phyloP scores from a whole-genome alignment of 2,888 invertebrate species.

The Dryobota labecula region DNA sequence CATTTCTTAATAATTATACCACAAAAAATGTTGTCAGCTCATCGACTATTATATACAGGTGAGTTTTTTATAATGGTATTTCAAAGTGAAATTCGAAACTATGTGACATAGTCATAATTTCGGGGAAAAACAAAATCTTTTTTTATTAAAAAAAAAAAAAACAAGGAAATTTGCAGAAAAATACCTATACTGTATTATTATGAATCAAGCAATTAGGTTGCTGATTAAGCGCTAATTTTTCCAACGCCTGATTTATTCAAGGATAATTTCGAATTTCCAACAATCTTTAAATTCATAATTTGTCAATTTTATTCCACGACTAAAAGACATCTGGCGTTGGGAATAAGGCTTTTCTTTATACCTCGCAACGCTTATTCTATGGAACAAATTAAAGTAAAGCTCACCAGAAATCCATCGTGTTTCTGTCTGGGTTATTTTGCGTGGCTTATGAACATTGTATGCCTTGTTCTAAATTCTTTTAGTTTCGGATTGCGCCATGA shows the following conservation, averaged over 20 bases:
- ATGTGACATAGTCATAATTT: not conserved
- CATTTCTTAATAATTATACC: conserved; percentile 50
- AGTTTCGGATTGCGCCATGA: not conserved
- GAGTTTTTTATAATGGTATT: conserved; percentile 23
- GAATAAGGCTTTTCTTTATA: not conserved
- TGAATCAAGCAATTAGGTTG: not conserved
- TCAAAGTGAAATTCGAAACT: conserved; percentile 1
- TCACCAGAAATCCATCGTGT: not conserved
- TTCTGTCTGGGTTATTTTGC: not conserved
- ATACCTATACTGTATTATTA: not conserved
- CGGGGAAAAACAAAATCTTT: not conserved
- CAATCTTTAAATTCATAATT: not conserved
- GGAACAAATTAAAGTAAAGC: not conserved
- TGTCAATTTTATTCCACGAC: not conserved
- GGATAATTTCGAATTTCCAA: not conserved
- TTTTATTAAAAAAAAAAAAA: not conserved
- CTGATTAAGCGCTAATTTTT: not conserved
- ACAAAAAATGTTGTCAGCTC: not conserved
- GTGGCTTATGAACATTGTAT: not conserved
- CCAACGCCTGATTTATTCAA: too few relatives aligned
- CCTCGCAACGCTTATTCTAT: not conserved
- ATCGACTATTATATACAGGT: not conserved
- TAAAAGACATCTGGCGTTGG: not conserved
- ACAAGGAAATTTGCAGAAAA: not conserved
- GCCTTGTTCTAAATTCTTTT: not conserved